Conservation (phyloP, 1,140 invertebrate species). For the Drosophila bipectinata region DNA sequence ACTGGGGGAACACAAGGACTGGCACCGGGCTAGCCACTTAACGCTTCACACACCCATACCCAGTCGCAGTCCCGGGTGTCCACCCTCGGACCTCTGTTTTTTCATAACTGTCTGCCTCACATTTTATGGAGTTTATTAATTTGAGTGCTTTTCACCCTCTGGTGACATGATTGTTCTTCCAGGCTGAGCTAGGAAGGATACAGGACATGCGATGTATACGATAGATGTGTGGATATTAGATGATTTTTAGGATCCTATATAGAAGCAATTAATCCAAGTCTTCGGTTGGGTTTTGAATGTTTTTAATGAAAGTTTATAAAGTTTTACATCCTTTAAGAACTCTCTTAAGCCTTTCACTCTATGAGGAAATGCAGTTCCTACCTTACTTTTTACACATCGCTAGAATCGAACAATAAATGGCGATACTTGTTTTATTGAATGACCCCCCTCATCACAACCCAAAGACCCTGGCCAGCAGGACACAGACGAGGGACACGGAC, state of each 20-base stretch:
- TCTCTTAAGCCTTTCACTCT: too few species aligned
- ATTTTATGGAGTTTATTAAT: constrained; percentile 83
- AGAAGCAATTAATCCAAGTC: too few species aligned
- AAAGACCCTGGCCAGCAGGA: neutral
- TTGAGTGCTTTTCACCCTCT: constrained; percentile 76
- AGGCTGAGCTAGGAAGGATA: neutral
- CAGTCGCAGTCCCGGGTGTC: constrained; percentile 4
- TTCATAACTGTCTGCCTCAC: constrained; percentile 79
- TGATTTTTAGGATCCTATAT: neutral
- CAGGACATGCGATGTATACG: neutral
- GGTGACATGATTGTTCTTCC: constrained; percentile 58
- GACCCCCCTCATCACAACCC: constrained; percentile 11
- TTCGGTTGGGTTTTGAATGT: too few species aligned
- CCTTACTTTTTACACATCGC: neutral
- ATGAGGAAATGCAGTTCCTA: too few species aligned
- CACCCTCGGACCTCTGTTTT: constrained; percentile 17
- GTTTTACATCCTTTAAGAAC: too few species aligned
- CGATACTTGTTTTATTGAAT: constrained; percentile 78
- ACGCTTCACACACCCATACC: constrained; percentile 52
- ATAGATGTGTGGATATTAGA: neutral
- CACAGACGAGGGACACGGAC: neutral
- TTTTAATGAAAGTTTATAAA: too few species aligned
- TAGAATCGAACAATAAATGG: constrained; percentile 48
- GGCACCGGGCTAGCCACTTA: constrained; percentile 58
- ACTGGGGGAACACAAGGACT: neutral